Conservation (phyloP, 1,140 invertebrate species). For the Ips typographus region DNA sequence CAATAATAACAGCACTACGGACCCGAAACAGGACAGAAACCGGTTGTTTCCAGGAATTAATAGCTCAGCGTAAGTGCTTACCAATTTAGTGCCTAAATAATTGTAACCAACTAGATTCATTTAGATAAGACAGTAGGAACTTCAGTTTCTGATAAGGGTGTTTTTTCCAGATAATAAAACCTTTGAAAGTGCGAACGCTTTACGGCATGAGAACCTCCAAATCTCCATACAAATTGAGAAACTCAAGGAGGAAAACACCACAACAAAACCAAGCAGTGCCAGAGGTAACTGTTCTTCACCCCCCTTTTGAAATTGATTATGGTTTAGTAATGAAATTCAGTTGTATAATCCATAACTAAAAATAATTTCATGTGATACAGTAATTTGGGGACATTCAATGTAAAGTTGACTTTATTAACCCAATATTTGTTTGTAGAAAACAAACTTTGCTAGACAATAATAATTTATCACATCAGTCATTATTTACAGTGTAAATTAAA, state of each 20-base stretch:
- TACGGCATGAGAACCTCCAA: conserved; percentile 81
- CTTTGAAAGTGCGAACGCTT: conserved; percentile 76
- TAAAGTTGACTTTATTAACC: no score
- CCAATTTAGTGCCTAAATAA: background rate
- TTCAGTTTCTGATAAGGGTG: conserved; percentile 10
- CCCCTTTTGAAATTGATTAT: background rate
- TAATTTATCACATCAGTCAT: no score
- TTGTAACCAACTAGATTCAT: background rate
- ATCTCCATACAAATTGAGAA: conserved; percentile 82
- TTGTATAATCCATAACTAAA: no score
- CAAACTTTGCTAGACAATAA: no score
- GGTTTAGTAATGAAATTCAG: background rate
- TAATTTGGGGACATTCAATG: no score
- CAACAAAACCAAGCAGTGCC: conserved; percentile 38
- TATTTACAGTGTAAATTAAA: no score
- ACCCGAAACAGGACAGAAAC: conserved; percentile 61
- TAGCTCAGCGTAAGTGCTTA: conserved; percentile 59
- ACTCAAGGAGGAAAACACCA: conserved; percentile 60
- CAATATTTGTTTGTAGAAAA: no score
- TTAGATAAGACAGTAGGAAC: background rate
- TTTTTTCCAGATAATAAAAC: conserved; percentile 77
- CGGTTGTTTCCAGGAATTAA: conserved; percentile 63
- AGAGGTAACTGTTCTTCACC: conserved; percentile 6
- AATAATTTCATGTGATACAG: no score
- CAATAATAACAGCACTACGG: conserved; percentile 59